A percentile compares a stretch with the other conserved stretches of the same genome.
These are phyloP conservation scores for Urophycis tenuis DNA, from an alignment of 2,797 vertebrate genomes.

Conservation along the genomic window DNA sequence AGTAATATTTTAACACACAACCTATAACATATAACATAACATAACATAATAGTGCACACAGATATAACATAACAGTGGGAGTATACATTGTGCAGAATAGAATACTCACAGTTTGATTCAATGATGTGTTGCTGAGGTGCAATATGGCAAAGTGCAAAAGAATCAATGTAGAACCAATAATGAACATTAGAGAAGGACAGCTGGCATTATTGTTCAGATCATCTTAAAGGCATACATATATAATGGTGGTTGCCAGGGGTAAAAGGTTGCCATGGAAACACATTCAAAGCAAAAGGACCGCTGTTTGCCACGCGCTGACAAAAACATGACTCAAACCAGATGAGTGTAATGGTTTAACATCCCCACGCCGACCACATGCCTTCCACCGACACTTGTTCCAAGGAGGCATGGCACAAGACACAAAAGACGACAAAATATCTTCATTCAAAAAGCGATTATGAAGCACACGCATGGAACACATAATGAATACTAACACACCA, in stretches of 20 bases:
- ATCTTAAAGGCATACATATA: slow-evolving; percentile 7
- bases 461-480: neutral
- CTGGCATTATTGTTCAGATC: slow-evolving; percentile 17
- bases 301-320: slow-evolving; percentile 31
- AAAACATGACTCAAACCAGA: slow-evolving; percentile 43
- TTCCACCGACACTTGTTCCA: neutral
- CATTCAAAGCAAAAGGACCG: slow-evolving; percentile 27
- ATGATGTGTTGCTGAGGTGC: no score
- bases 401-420: neutral
- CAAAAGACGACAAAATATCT: neutral
- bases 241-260: slow-evolving; percentile 33
- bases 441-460: neutral
- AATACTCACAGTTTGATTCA: no score
- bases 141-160: no score
- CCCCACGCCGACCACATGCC: neutral
- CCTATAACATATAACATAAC: no score
- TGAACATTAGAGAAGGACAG: neutral
- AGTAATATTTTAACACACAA: no score
- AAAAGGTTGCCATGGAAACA: slow-evolving; percentile 55
- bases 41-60: no score
- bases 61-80: no score
- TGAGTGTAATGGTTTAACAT: neutral
- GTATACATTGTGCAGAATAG: no score
- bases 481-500: neutral
- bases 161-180: no score